Conservation (phyloP, 2,888 invertebrate species). For the Oscheius onirici region DNA sequence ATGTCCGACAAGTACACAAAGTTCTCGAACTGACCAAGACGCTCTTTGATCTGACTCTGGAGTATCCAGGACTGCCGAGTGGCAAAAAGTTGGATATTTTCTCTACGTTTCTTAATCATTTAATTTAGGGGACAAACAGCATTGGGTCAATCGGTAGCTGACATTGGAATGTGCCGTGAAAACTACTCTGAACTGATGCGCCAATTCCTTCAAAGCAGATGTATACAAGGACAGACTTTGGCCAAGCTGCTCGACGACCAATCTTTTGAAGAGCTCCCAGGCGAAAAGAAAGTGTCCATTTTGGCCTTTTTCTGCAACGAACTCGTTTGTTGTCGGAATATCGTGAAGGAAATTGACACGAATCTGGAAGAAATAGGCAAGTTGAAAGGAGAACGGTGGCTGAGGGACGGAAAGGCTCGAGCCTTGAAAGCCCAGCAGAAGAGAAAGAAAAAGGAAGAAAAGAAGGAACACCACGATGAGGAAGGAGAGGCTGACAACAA, state of each 20-base stretch:
- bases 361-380: conserved; percentile 87
- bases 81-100: conserved; percentile 37
- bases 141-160: conserved; percentile 84
- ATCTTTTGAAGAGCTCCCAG: conserved; percentile 85
- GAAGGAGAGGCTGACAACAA: conserved; percentile 71
- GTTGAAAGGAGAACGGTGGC: conserved; percentile 88
- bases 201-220: conserved; percentile 38
- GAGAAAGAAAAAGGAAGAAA: conserved; percentile 37
- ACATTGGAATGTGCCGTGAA: conserved; percentile 87
- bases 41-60: conserved; percentile 72
- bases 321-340: conserved; percentile 85
- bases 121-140: conserved; percentile 77
- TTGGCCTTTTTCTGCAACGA: conserved; percentile 93
- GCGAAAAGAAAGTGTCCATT: conserved; percentile 87
- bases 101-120: neutral
- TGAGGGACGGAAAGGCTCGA: conserved; percentile 84
- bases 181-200: conserved; percentile 90
- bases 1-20: conserved; percentile 38
- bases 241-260: conserved; percentile 84
- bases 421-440: conserved; percentile 29
- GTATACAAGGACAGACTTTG: conserved; percentile 50
- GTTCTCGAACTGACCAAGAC: conserved; percentile 63
- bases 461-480: conserved; percentile 75
- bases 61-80: conserved; percentile 73
- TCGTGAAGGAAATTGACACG: conserved; percentile 83